Conservation (phyloP, 2,888 invertebrate species). For the Lepas anatifera region DNA sequence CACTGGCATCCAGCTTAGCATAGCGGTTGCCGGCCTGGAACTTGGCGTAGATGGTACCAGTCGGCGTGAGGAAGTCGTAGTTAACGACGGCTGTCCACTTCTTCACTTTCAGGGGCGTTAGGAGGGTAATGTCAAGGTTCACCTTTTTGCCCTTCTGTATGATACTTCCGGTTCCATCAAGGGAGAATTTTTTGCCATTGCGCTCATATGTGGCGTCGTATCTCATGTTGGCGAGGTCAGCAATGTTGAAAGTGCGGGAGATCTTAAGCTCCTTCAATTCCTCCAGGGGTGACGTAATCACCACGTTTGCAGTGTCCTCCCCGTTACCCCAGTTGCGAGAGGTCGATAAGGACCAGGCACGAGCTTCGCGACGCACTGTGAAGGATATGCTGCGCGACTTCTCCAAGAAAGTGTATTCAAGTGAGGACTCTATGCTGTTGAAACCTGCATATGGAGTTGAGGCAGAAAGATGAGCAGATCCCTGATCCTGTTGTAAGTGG, state of each 20-base stretch:
- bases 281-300: not conserved
- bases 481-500: too few species aligned
- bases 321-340: not conserved
- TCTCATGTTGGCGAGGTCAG: not conserved
- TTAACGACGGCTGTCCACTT: not conserved
- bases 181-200: not conserved
- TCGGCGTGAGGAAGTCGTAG: not conserved
- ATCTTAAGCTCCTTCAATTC: not conserved
- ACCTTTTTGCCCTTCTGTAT: not conserved
- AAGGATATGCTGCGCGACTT: not conserved
- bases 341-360: not conserved
- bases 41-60: not conserved
- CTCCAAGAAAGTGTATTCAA: not conserved
- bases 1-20: not conserved
- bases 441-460: not conserved
- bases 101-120: not conserved
- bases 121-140: not conserved
- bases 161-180: not conserved
- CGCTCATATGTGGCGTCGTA: not conserved
- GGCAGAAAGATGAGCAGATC: not conserved
- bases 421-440: not conserved
- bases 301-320: not conserved
- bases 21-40: not conserved
- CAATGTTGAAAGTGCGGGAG: not conserved
- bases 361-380: not conserved